These are phyloP conservation scores for Numida meleagris DNA, from an alignment of 2,113 vertebrate species.

Conservation along the genomic window DNA sequence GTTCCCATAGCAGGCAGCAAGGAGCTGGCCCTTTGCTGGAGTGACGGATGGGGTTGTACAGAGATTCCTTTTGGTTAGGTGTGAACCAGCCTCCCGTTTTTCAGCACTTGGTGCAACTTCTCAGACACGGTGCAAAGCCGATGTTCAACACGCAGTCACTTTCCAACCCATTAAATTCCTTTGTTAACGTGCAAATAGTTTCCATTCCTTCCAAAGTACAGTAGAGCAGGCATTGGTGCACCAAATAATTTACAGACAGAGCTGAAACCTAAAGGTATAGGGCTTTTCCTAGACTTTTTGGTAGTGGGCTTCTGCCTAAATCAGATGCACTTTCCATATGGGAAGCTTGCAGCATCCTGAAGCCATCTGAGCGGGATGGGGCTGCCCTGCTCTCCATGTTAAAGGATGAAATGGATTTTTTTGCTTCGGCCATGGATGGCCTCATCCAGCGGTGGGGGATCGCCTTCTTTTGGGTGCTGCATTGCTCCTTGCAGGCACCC, in stretches of 20 bases:
- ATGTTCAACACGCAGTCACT: background rate
- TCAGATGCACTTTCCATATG: background rate
- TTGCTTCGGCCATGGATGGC: background rate
- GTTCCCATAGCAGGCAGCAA: background rate
- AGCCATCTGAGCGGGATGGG: background rate
- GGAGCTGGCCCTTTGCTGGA: background rate
- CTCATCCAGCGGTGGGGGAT: background rate
- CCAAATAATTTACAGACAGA: background rate
- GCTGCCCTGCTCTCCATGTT: background rate
- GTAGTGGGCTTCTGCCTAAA: background rate
- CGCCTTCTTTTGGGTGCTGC: background rate
- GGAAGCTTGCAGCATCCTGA: background rate
- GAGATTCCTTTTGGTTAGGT: background rate
- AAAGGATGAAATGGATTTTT: background rate
- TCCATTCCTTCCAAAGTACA: background rate
- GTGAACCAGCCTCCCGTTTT: conserved; percentile 9
- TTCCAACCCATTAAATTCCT: conserved; percentile 35
- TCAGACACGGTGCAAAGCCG: background rate
- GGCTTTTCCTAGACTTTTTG: background rate
- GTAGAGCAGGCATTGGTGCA: background rate
- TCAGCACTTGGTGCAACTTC: background rate
- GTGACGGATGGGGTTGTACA: background rate
- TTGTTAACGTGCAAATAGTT: conserved; percentile 40
- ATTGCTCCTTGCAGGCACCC: background rate
- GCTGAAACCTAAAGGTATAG: background rate